These are phyloP conservation scores for Sus cebifrons DNA, from an alignment of 2,797 vertebrate species.

Conservation along the genomic window DNA sequence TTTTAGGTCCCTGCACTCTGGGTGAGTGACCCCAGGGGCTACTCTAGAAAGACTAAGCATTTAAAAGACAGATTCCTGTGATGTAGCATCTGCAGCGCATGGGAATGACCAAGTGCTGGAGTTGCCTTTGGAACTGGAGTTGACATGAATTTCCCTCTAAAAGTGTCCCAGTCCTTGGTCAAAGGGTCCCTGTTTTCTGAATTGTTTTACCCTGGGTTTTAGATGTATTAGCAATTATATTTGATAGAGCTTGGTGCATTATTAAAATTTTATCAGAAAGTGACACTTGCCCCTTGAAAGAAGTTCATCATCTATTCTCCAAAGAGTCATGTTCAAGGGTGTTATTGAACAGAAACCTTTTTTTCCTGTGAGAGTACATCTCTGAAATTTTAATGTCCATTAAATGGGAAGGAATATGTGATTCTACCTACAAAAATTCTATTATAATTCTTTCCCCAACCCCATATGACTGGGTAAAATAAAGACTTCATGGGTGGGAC, in stretches of 20 bases:
- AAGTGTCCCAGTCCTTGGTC: background rate
- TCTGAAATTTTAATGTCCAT: constrained; percentile 75
- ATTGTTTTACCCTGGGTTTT: background rate
- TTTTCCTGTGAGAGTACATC: constrained; percentile 14
- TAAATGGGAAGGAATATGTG: constrained; percentile 50
- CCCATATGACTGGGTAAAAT: background rate
- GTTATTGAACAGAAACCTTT: constrained; percentile 43
- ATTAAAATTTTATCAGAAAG: constrained; percentile 70
- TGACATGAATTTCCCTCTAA: background rate
- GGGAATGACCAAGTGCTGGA: too few relatives aligned
- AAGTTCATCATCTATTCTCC: background rate
- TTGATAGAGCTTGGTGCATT: constrained; percentile 53
- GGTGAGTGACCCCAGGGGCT: background rate
- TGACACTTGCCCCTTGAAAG: constrained; percentile 63
- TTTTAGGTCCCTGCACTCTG: background rate
- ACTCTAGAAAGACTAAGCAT: background rate
- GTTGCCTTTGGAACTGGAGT: constrained; percentile 19
- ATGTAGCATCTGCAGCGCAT: background rate
- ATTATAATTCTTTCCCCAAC: background rate
- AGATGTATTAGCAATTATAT: constrained; percentile 55
- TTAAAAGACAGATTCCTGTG: background rate
- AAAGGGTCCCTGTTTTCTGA: constrained; percentile 35
- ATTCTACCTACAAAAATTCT: constrained; percentile 46
- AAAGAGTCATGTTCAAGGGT: constrained; percentile 47
- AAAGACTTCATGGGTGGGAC: background rate